A percentile compares a stretch with the other conserved stretches of the same genome.
Evolutionary conservation across 2,113 vertebrate species (phyloP).

Genomic region (Percopsis transmontana): DNA sequence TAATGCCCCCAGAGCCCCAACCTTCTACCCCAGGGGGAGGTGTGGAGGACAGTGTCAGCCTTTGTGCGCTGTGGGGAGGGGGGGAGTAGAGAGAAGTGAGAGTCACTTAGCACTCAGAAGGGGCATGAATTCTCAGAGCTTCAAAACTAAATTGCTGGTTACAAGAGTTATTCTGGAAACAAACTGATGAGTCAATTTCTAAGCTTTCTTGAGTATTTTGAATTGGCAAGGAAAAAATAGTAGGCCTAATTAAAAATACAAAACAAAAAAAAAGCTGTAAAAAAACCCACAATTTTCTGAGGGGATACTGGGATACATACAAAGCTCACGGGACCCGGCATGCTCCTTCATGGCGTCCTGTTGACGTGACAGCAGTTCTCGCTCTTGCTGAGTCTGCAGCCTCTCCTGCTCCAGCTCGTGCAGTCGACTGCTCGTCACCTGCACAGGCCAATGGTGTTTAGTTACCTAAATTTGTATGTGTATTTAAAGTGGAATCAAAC

Average conservation of each 20-base stretch:
- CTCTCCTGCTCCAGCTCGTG: conserved; percentile 91
- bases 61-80: not conserved
- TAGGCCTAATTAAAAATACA: too few species aligned
- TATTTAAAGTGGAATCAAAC: not conserved
- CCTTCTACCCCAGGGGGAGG: too few species aligned
- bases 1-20: not conserved
- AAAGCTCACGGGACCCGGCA: conserved; percentile 84
- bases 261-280: not conserved
- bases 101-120: not conserved
- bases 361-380: conserved; percentile 87
- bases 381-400: conserved; percentile 85
- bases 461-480: not conserved
- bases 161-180: too few species aligned
- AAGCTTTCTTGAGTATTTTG: too few species aligned
- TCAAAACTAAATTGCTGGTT: too few species aligned
- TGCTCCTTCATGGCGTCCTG: conserved; percentile 88
- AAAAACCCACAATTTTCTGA: not conserved
- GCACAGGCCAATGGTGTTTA: not conserved
- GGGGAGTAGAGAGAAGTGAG: not conserved
- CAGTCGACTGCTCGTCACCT: conserved; percentile 84
- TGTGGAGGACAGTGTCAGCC: not conserved
- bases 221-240: too few species aligned
- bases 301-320: conserved; percentile 81
- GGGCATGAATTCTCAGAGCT: too few species aligned
- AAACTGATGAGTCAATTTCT: not conserved